Conservation (phyloP, 2,113 vertebrate genomes). For the Phyllostomus discolor region DNA sequence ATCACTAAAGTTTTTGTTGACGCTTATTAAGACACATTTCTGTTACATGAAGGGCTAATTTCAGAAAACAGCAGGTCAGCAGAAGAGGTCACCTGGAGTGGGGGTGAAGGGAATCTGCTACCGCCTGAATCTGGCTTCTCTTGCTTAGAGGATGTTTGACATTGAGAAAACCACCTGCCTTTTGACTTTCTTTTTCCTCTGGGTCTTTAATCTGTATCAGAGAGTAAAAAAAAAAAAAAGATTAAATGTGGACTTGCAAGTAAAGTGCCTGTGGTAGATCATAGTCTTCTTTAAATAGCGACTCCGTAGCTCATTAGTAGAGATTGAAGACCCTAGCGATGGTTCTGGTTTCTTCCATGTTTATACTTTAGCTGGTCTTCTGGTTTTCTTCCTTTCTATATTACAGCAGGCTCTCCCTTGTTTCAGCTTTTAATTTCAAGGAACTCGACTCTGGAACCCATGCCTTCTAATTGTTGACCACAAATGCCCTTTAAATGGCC, state of each 20-base stretch:
- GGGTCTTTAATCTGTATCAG: neutral
- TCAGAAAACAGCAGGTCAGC: neutral
- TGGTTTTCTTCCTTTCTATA: neutral
- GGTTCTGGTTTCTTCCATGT: neutral
- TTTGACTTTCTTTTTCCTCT: neutral
- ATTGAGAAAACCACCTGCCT: neutral
- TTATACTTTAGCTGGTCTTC: neutral
- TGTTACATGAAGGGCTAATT: neutral
- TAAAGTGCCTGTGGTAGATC: neutral
- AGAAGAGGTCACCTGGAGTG: neutral
- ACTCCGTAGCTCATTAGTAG: neutral
- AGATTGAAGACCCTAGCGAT: neutral
- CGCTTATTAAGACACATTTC: neutral
- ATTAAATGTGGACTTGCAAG: neutral
- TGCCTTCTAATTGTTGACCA: neutral
- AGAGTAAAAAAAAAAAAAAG: neutral
- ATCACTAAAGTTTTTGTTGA: constrained; percentile 36
- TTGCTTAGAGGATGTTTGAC: neutral
- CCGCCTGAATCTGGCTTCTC: neutral
- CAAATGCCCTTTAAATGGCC: neutral
- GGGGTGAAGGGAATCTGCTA: neutral
- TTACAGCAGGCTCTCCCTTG: neutral
- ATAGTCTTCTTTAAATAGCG: neutral
- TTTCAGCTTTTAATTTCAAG: constrained; percentile 21
- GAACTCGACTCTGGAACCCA: neutral